Base-by-base conservation (phyloP, 2,888 invertebrate genomes). In the Netelia inedita region DNA sequence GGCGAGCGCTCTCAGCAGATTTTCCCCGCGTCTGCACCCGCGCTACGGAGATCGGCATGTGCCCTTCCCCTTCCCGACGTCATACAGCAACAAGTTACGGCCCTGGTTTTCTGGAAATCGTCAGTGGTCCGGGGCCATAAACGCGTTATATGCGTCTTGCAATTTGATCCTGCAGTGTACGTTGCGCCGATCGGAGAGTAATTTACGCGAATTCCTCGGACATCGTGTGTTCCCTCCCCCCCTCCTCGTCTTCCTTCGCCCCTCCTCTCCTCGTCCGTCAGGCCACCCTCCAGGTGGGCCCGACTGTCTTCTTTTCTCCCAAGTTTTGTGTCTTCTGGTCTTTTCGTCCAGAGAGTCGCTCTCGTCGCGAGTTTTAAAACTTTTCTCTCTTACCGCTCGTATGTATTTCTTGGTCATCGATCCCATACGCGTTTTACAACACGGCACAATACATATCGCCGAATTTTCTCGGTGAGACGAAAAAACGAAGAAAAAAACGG, bases 41-140 rank as follows among this genome's bases (percentile, higher is more conserved):
- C 35, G 35, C 35, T 35, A 8, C 35, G 8, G 35, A 5, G 35
- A 35, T 35, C 35, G 35, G 35, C 35, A 46, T 14, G 46, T 55
- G 19, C 55, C 19, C 57, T 57, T 57, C 19, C 19, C 55, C 19
- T 43, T 10, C 61, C 55, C 71, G 63, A 72, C 68, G 57, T 79
- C 63, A 72, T 59, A 79, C 28, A 16, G 79, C 23, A 50, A 41
- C 72, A 53, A 79, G 79, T 79, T 81, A 86, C 92, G 90, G 87
- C 88, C 91, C 92, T 92, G 92, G 91, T 88, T 92, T 92, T 92
- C 92, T 92, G 92, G 91, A 92, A 92, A 92, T 91, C 90, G 89
- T 92, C 90, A 91, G 91, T 88, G 92, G 87, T 89, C 89, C 88
- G 85, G 87, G 90, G 92, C 90, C 91, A 91, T 92, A 92, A 92